Percentiles rank a stretch among this genome's conserved stretches.
phyloP scores from a whole-genome alignment of 2,113 vertebrate species.

The Nothoprocta perdicaria region DNA sequence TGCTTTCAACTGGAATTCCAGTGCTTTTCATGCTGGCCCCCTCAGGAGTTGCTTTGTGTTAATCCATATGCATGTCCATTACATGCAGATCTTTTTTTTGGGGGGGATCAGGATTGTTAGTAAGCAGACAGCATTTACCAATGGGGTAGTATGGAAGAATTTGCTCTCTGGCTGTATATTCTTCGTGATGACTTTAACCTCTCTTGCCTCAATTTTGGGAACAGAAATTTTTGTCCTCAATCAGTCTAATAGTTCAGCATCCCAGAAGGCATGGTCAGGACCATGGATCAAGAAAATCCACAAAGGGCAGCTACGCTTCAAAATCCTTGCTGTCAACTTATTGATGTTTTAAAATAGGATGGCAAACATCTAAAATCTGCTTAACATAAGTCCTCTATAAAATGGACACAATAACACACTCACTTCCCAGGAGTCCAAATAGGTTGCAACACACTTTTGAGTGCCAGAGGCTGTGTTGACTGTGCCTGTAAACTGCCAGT shows the following conservation, averaged over 20 bases:
- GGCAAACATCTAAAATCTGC: not conserved
- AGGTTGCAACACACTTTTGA: not conserved
- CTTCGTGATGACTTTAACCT: not conserved
- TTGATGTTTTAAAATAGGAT: not conserved
- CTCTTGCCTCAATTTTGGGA: not conserved
- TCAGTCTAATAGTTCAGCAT: not conserved
- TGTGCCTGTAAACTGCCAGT: not conserved
- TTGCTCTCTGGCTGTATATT: not conserved
- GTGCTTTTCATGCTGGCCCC: not conserved
- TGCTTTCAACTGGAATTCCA: too few species aligned
- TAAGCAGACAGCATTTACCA: not conserved
- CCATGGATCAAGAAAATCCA: not conserved
- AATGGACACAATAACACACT: not conserved
- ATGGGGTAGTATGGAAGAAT: not conserved
- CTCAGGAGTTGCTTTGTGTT: not conserved
- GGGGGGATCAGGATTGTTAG: not conserved
- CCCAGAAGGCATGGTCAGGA: not conserved
- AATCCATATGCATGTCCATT: fast-evolving
- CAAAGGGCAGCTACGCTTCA: not conserved
- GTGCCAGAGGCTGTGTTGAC: not conserved
- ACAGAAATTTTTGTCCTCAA: not conserved
- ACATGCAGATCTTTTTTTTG: not conserved
- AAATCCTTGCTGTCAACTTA: not conserved
- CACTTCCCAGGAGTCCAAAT: not conserved
- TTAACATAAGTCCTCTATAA: not conserved